A percentile compares a stretch with the other conserved stretches of the same genome.
Evolutionary conservation across 2,113 vertebrate genomes (phyloP).

Genomic region (Phalacrocorax pelagicus): DNA sequence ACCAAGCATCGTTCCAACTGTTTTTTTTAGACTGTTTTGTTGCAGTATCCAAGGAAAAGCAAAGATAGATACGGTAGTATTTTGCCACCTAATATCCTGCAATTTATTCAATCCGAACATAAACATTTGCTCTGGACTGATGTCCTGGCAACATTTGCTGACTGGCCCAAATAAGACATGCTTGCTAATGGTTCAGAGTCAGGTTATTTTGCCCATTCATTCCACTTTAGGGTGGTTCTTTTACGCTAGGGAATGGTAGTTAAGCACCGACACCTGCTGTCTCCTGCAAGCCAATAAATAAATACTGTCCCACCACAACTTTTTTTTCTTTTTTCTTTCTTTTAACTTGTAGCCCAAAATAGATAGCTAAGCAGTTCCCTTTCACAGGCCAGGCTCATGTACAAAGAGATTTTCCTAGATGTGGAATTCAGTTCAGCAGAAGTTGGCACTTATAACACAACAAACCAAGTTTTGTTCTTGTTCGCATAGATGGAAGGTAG

Average conservation of each 20-base stretch:
- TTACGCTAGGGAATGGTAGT: background rate
- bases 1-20: background rate
- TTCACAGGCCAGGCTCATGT: background rate
- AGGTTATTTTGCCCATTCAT: background rate
- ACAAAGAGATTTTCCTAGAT: background rate
- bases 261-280: background rate
- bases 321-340: background rate
- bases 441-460: background rate
- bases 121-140: constrained; percentile 36
- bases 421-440: background rate
- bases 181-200: background rate
- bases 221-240: background rate
- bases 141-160: background rate
- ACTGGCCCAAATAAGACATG: background rate
- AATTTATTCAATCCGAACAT: background rate
- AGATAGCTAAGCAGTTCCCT: background rate
- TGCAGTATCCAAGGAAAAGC: constrained; percentile 32
- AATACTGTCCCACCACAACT: background rate
- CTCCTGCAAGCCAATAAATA: background rate
- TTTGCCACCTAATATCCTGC: constrained; percentile 10
- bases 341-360: background rate
- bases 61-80: background rate
- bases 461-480: background rate
- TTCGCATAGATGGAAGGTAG: background rate
- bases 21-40: constrained; percentile 12